Evolutionary conservation across 1,140 invertebrate species (phyloP).

Genomic region (Eufriesea mexicana): DNA sequence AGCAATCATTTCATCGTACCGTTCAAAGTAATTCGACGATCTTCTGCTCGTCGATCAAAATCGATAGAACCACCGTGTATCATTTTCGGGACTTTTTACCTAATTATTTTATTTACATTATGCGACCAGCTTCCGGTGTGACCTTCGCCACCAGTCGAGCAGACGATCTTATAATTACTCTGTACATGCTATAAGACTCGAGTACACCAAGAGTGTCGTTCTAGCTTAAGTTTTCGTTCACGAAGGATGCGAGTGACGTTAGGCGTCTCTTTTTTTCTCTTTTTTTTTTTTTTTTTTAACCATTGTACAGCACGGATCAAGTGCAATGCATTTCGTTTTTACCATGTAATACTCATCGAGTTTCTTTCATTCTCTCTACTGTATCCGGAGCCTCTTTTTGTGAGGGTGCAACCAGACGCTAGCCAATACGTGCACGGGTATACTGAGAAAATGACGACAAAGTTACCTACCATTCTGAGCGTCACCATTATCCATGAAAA

Average conservation of each 20-base stretch:
- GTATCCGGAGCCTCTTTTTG: constrained; percentile 22
- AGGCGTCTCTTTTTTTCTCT: not conserved
- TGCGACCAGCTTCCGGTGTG: not conserved
- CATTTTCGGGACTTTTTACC: not conserved
- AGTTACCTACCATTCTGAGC: not conserved
- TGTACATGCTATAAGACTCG: not conserved
- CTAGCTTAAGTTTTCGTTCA: constrained; percentile 17
- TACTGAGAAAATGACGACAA: not conserved
- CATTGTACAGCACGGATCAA: constrained; percentile 46
- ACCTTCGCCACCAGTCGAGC: not conserved
- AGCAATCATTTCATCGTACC: not conserved
- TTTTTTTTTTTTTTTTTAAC: constrained; percentile 5
- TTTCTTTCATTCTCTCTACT: constrained; percentile 40
- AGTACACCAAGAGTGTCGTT: not conserved
- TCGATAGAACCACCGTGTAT: too few species aligned
- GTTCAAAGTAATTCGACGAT: constrained; percentile 16
- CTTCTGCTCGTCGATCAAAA: not conserved
- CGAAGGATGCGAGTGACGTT: not conserved
- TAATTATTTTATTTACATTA: not conserved
- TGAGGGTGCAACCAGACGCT: constrained; percentile 15
- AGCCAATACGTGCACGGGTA: not conserved
- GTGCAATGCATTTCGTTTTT: constrained; percentile 59
- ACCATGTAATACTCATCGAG: constrained; percentile 61
- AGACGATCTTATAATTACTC: constrained; percentile 12
- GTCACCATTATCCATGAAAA: too few species aligned